These are phyloP conservation scores for Panulirus ornatus DNA, from an alignment of 1,140 invertebrate species.

Conservation along the genomic window DNA sequence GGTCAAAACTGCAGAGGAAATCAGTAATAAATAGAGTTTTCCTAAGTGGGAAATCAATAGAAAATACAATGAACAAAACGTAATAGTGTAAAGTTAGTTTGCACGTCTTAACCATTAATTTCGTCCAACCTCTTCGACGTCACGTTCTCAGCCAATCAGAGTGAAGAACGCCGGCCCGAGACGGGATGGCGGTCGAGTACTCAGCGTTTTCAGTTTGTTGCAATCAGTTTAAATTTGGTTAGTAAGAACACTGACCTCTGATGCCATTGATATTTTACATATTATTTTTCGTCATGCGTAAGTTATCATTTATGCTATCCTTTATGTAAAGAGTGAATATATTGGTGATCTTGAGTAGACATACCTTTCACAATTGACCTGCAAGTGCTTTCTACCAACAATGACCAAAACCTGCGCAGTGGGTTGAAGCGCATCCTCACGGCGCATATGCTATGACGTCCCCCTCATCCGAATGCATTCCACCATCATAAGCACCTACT, in stretches of 20 bases:
- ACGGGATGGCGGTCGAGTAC: conserved; percentile 23
- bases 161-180: conserved; percentile 11
- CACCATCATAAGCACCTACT: conserved; percentile 29
- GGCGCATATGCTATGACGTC: conserved; percentile 58
- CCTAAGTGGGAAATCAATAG: conserved; percentile 8
- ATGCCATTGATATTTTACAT: background rate
- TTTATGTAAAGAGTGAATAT: no score
- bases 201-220: conserved; percentile 62
- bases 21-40: background rate
- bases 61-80: conserved; percentile 30
- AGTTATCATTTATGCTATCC: no score
- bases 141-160: conserved; percentile 50
- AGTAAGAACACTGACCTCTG: background rate
- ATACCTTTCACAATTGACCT: background rate
- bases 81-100: conserved; percentile 51
- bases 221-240: conserved; percentile 54
- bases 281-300: background rate
- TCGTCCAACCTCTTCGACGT: conserved; percentile 30
- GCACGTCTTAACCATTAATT: conserved; percentile 70
- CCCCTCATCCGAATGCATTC: conserved; percentile 53
- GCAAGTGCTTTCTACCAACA: conserved; percentile 37
- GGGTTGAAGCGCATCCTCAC: background rate
- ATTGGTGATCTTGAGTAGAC: background rate
- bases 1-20: no score
- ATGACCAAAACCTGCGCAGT: conserved; percentile 42